Conservation (phyloP, 2,113 vertebrate species). For the Corynorhinus townsendii region DNA sequence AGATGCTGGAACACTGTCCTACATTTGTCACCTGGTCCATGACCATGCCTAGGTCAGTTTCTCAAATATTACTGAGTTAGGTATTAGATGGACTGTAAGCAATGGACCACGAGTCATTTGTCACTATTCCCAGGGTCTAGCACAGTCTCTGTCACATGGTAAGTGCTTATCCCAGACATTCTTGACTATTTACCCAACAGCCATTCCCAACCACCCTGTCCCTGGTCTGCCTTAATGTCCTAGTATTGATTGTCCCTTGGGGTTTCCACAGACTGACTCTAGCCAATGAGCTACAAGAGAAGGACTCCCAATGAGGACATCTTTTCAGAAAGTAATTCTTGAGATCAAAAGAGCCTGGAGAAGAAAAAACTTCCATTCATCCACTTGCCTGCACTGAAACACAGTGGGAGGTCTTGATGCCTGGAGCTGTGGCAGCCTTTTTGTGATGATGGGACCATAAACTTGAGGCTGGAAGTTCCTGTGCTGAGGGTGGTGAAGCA, state of each 20-base stretch:
- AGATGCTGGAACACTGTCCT: background rate
- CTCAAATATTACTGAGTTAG: background rate
- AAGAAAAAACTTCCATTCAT: background rate
- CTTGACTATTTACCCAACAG: background rate
- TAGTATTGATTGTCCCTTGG: background rate
- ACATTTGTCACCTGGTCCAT: background rate
- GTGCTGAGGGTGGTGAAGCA: background rate
- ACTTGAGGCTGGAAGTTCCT: background rate
- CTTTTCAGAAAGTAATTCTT: background rate
- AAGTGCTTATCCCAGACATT: background rate
- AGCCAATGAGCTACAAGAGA: background rate
- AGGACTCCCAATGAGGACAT: background rate
- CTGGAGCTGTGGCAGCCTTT: background rate
- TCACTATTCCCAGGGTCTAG: background rate
- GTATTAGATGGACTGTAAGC: background rate
- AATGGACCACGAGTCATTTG: too few species aligned
- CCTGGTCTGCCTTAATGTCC: background rate
- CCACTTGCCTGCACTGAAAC: background rate
- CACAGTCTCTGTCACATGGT: background rate
- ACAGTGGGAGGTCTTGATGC: background rate
- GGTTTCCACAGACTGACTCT: background rate
- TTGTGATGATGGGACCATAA: background rate
- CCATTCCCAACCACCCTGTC: background rate
- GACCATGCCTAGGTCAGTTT: background rate
- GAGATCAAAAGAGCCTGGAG: background rate